Percentiles rank a stretch among this genome's conserved stretches.
Conservation (phyloP, 2,797 vertebrate species). For the Antrozous pallidus region DNA sequence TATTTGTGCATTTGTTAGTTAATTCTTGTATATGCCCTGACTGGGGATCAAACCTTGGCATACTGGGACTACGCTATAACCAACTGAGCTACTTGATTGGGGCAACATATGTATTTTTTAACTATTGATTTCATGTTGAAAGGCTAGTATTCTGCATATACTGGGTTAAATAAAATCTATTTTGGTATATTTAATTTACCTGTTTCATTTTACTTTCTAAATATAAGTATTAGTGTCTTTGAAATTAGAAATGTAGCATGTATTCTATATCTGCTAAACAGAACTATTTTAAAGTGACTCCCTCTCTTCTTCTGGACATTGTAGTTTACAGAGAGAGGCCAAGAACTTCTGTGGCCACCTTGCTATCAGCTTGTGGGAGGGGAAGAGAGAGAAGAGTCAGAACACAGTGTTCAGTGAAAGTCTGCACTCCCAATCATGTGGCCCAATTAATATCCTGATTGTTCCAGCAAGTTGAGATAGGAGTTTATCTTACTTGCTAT, state of each 20-base stretch:
- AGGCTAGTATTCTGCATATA: background rate
- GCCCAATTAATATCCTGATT: fast-evolving
- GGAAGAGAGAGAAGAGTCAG: background rate
- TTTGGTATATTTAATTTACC: background rate
- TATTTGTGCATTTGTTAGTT: background rate
- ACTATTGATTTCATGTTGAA: background rate
- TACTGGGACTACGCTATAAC: background rate
- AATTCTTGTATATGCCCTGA: background rate
- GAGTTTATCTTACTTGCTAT: background rate
- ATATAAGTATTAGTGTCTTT: background rate
- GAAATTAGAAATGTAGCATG: background rate
- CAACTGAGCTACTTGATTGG: background rate
- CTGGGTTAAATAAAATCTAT: background rate
- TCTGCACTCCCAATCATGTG: background rate
- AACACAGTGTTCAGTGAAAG: background rate
- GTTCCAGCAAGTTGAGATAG: background rate
- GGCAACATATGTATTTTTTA: too few relatives aligned
- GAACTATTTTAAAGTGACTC: background rate
- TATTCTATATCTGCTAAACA: background rate
- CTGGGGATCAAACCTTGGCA: background rate
- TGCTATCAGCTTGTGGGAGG: background rate
- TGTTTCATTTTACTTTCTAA: background rate
- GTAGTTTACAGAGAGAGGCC: background rate
- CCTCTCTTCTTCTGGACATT: background rate
- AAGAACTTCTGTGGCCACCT: background rate